A percentile compares a stretch with the other conserved stretches of the same genome.
phyloP scores from a whole-genome alignment of 2,888 invertebrate genomes.

The Augochlorella aurata region DNA sequence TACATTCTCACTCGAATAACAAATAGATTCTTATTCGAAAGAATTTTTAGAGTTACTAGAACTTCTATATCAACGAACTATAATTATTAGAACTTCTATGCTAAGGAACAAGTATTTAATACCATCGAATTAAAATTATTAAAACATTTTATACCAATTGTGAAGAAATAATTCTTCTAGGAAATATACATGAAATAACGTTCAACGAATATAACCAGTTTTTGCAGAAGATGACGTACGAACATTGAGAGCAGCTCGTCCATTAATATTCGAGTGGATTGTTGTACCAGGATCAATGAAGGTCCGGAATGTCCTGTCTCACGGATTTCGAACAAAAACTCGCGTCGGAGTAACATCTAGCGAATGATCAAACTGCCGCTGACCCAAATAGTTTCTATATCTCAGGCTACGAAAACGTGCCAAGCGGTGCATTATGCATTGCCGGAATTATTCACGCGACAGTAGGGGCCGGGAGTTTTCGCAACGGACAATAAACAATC shows the following conservation, averaged over 20 bases:
- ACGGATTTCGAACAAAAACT: neutral
- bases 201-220: neutral
- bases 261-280: neutral
- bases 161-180: too few species aligned
- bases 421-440: constrained; percentile 23
- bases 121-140: too few species aligned
- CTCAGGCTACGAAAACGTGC: constrained; percentile 10
- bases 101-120: too few species aligned
- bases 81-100: too few species aligned
- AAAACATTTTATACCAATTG: too few species aligned
- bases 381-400: constrained; percentile 4
- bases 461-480: constrained; percentile 12
- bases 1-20: too few species aligned
- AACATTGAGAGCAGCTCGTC: neutral
- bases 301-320: neutral
- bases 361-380: neutral
- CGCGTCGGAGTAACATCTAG: neutral
- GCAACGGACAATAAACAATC: constrained; percentile 42
- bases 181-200: too few species aligned
- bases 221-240: neutral
- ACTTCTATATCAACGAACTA: too few species aligned
- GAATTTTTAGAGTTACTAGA: too few species aligned
- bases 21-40: too few species aligned
- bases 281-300: neutral
- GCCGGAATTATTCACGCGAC: constrained; percentile 28